phyloP scores from a whole-genome alignment of 2,888 invertebrate genomes.

The Acrobeloides nanus region DNA sequence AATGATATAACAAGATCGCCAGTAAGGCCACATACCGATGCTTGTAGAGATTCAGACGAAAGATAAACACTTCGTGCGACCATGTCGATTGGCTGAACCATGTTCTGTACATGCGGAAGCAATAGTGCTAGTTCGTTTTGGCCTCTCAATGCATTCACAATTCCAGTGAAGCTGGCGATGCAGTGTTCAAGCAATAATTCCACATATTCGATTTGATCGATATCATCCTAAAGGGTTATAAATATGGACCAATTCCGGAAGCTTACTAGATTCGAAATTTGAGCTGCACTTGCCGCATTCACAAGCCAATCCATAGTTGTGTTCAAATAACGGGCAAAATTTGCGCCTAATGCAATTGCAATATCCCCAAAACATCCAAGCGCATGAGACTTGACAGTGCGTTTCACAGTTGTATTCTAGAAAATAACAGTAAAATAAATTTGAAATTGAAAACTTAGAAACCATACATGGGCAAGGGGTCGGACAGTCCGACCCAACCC shows the following conservation, averaged over 20 bases:
- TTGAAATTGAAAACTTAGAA: too few relatives aligned
- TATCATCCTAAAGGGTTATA: constrained; percentile 72
- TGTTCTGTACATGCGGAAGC: constrained; percentile 73
- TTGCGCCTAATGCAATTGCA: constrained; percentile 83
- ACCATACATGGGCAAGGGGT: too few relatives aligned
- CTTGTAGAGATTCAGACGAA: constrained; percentile 78
- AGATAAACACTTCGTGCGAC: constrained; percentile 67
- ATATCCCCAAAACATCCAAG: constrained; percentile 93
- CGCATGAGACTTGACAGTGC: constrained; percentile 92
- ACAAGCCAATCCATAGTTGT: constrained; percentile 64
- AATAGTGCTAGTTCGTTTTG: constrained; percentile 58
- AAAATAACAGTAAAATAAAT: too few relatives aligned
- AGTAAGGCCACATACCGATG: constrained; percentile 79
- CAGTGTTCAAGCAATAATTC: constrained; percentile 89
- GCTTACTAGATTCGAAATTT: too few relatives aligned
- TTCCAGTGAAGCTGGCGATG: constrained; percentile 93
- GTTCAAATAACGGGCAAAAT: constrained; percentile 85
- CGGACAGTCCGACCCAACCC: too few relatives aligned
- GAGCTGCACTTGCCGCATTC: too few relatives aligned
- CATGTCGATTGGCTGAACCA: constrained; percentile 77
- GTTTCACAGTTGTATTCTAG: constrained; percentile 77
- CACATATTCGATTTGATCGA: constrained; percentile 90
- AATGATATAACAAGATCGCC: constrained; percentile 89
- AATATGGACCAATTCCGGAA: too few relatives aligned
- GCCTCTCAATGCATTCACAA: constrained; percentile 68